phyloP scores from a whole-genome alignment of 2,113 vertebrate species.

The Pterocles orientalis region DNA sequence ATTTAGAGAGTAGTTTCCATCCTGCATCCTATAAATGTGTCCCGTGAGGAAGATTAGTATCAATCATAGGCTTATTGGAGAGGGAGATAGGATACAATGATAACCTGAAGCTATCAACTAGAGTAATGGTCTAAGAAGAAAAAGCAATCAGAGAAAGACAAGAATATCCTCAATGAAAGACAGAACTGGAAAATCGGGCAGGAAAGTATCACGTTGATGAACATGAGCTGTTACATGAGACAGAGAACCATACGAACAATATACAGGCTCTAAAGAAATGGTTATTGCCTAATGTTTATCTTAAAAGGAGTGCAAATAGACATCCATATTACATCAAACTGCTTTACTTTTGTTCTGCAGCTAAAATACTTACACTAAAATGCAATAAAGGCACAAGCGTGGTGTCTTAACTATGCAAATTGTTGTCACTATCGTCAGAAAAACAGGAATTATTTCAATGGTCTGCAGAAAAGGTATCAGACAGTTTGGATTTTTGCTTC shows the following conservation, averaged over 20 bases:
- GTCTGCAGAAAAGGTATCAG: not conserved
- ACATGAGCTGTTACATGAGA: conserved; percentile 60
- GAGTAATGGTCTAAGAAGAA: conserved; percentile 79
- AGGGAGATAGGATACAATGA: conserved; percentile 77
- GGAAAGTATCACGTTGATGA: conserved; percentile 73
- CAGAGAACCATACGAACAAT: conserved; percentile 63
- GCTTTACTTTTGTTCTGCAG: conserved; percentile 22
- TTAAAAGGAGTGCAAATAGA: conserved; percentile 53
- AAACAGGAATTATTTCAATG: not conserved
- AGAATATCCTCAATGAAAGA: conserved; percentile 69
- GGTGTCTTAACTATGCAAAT: conserved; percentile 22
- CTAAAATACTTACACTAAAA: conserved; percentile 5
- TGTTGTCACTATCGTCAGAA: conserved; percentile 5
- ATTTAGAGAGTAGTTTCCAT: conserved; percentile 79
- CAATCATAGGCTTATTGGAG: conserved; percentile 83
- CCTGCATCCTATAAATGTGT: conserved; percentile 76
- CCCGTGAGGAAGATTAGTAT: conserved; percentile 81
- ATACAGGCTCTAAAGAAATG: conserved; percentile 57
- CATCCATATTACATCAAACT: conserved; percentile 30
- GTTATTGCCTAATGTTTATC: conserved; percentile 64
- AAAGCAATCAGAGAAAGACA: conserved; percentile 81
- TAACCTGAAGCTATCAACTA: conserved; percentile 80
- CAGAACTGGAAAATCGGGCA: conserved; percentile 60
- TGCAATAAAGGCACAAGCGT: conserved; percentile 32
- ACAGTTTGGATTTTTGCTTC: not conserved